Evolutionary conservation across 2,113 vertebrate genomes (phyloP).

Genomic region (Apistogramma diplotaenia): DNA sequence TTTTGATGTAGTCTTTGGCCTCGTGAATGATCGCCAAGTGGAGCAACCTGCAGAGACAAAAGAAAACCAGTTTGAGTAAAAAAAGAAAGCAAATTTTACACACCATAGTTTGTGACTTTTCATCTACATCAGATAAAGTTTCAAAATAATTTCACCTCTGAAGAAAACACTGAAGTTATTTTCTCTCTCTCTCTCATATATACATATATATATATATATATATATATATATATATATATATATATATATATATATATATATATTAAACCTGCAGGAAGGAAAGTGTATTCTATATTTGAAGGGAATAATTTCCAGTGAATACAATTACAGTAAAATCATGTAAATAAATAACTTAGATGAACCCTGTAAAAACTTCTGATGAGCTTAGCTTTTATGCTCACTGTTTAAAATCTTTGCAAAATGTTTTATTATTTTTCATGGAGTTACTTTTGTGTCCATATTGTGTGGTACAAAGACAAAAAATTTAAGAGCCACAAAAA

Average conservation of each 20-base stretch:
- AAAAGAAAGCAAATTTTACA: background rate
- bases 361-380: background rate
- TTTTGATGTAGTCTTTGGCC: conserved; percentile 81
- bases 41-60: conserved; percentile 80
- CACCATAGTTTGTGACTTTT: rapidly evolving
- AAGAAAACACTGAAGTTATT: background rate
- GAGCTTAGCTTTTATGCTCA: background rate
- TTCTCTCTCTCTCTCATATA: too few relatives aligned
- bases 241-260: background rate
- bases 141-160: background rate
- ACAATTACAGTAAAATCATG: background rate
- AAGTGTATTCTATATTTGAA: background rate
- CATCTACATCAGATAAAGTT: background rate
- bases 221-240: background rate
- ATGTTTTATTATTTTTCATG: background rate
- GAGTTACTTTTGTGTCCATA: background rate
- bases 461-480: too few relatives aligned
- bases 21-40: conserved; percentile 95
- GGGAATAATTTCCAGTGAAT: background rate
- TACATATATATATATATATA: background rate
- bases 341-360: background rate
- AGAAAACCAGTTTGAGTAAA: background rate
- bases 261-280: background rate
- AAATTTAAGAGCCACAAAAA: background rate
- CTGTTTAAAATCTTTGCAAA: background rate